Conservation (phyloP, 2,888 invertebrate species). For the Leucophenga maculata region DNA sequence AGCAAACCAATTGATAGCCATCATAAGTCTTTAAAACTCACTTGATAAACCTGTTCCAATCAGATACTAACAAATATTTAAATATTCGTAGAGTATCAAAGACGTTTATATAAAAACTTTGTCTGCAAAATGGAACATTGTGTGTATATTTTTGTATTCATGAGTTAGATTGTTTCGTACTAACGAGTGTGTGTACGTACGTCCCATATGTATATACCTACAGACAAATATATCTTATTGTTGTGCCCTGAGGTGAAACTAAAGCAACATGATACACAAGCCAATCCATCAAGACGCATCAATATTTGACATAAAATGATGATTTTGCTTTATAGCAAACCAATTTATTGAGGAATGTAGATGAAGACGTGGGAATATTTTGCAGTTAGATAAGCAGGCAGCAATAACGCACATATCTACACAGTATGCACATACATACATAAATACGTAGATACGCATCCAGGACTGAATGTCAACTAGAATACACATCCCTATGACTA, state of each 20-base stretch:
- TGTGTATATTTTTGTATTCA: too few relatives aligned
- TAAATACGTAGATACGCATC: not conserved
- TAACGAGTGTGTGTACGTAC: not conserved
- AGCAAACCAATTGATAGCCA: too few relatives aligned
- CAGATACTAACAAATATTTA: too few relatives aligned
- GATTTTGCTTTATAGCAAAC: conserved; percentile 24
- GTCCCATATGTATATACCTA: too few relatives aligned
- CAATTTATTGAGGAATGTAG: not conserved
- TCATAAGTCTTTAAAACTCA: too few relatives aligned
- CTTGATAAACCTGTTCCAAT: too few relatives aligned
- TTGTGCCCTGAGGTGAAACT: too few relatives aligned
- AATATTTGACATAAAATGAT: conserved; percentile 31
- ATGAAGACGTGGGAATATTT: not conserved
- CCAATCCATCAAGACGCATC: conserved; percentile 28
- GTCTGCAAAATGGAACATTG: too few relatives aligned
- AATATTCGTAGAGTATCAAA: too few relatives aligned
- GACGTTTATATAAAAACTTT: too few relatives aligned
- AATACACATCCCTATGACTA: not conserved
- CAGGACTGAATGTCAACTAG: not conserved
- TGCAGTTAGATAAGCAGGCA: not conserved
- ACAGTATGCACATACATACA: not conserved
- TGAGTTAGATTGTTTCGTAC: too few relatives aligned
- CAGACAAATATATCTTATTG: too few relatives aligned
- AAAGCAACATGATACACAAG: conserved; percentile 6
- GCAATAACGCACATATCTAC: not conserved